Percentiles rank a stretch among this genome's conserved stretches.
These are phyloP conservation scores for Drosophila repleta DNA, from an alignment of 1,140 invertebrate species.

Conservation along the genomic window DNA sequence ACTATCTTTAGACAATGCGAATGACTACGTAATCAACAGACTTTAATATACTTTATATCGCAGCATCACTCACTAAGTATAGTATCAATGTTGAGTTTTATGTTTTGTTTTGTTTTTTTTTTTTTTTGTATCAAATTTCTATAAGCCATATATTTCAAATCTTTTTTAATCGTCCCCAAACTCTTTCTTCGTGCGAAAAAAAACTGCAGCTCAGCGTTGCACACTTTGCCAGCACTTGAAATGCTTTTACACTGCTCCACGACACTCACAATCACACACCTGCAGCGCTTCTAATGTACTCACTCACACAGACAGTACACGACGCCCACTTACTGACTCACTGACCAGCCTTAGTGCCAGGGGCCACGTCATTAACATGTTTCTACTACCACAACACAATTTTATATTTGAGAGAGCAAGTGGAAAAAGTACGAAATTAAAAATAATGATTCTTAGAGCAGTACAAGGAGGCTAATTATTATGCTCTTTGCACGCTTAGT, in stretches of 20 bases:
- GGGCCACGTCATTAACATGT: conserved; percentile 38
- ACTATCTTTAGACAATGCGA: conserved; percentile 26
- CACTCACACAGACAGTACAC: conserved; percentile 18
- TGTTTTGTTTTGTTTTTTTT: conserved; percentile 23
- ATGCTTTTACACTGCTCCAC: conserved; percentile 57
- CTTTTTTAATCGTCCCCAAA: conserved; percentile 49
- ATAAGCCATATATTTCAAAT: conserved; percentile 64
- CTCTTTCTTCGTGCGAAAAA: conserved; percentile 15
- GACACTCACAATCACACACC: conserved; percentile 64
- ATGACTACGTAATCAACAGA: conserved; percentile 22
- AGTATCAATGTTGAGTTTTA: conserved; percentile 39
- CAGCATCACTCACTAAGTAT: conserved; percentile 55
- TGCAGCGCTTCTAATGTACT: conserved; percentile 55
- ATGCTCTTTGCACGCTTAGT: conserved; percentile 23
- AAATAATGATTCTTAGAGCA: conserved; percentile 74
- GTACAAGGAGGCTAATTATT: conserved; percentile 57
- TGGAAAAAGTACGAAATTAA: conserved; percentile 29
- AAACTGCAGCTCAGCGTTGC: conserved; percentile 35
- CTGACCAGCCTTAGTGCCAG: conserved; percentile 3
- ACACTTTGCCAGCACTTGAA: conserved; percentile 60
- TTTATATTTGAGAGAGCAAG: conserved; percentile 27
- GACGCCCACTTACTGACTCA: conserved; percentile 9
- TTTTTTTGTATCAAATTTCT: conserved; percentile 44
- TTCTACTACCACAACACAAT: conserved; percentile 34
- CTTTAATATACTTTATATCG: conserved; percentile 24